Conservation (phyloP, 2,113 vertebrate species). For the Scalopus aquaticus region DNA sequence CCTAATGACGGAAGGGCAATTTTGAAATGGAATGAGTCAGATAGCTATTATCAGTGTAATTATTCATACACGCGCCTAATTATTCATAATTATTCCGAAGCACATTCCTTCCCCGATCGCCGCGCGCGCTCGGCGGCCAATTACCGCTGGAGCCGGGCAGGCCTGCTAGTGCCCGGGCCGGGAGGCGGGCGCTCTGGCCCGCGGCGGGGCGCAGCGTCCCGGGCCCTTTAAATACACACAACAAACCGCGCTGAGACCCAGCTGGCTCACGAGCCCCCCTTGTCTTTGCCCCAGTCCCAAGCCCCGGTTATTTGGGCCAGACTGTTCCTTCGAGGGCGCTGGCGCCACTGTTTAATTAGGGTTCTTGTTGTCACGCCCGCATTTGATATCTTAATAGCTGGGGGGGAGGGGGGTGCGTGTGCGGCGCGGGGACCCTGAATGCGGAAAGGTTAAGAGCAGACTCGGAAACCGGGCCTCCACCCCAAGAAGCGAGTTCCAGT, state of each 20-base stretch:
- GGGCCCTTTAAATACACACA: conserved; percentile 80
- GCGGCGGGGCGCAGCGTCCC: too few relatives aligned
- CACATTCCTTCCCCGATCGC: conserved; percentile 88
- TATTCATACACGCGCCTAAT: conserved; percentile 90
- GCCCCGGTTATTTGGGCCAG: conserved; percentile 77
- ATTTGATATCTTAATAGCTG: conserved; percentile 87
- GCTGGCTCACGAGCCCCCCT: conserved; percentile 72
- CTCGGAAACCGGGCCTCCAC: not conserved
- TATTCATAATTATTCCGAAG: conserved; percentile 91
- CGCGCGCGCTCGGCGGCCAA: conserved; percentile 86
- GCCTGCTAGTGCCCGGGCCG: too few relatives aligned
- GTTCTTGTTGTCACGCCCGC: conserved; percentile 82
- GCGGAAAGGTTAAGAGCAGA: conserved; percentile 61
- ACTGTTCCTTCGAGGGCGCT: conserved; percentile 79
- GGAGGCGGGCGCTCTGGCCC: too few relatives aligned
- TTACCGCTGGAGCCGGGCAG: conserved; percentile 58
- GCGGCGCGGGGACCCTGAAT: conserved; percentile 55
- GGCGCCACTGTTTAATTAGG: conserved; percentile 84
- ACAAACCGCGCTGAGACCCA: conserved; percentile 55
- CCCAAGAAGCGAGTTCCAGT: too few relatives aligned
- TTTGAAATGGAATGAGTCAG: conserved; percentile 86
- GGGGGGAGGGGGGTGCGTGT: conserved; percentile 31
- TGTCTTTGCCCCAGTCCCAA: conserved; percentile 44
- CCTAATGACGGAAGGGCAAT: conserved; percentile 85
- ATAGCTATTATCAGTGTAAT: conserved; percentile 90